Conservation (phyloP, 2,113 vertebrate genomes). For the Etia nguti region DNA sequence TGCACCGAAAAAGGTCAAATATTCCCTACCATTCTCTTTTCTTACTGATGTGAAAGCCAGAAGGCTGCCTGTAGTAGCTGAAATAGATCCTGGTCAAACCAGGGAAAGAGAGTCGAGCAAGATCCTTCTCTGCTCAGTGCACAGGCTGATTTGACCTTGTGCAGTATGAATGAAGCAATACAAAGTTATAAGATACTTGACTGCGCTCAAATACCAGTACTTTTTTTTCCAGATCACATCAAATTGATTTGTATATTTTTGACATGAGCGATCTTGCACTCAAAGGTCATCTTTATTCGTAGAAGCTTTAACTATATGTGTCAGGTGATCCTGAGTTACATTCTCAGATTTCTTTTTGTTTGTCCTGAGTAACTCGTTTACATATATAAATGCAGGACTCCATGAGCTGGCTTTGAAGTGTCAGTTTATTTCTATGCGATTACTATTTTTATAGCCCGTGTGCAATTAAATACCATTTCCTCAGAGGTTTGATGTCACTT, state of each 20-base stretch:
- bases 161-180: not conserved
- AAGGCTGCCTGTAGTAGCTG: conserved; percentile 23
- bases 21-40: conserved; percentile 49
- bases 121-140: conserved; percentile 3
- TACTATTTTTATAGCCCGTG: not conserved
- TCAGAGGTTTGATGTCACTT: not conserved
- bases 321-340: not conserved
- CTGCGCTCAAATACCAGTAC: not conserved
- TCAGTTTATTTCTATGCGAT: not conserved
- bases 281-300: not conserved
- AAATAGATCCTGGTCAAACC: conserved; percentile 36
- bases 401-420: not conserved
- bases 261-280: not conserved
- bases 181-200: conserved; percentile 18
- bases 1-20: conserved; percentile 71
- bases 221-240: not conserved
- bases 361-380: not conserved
- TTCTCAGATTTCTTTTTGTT: not conserved
- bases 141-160: conserved; percentile 24
- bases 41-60: conserved; percentile 39
- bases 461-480: not conserved
- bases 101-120: conserved; percentile 22
- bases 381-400: not conserved
- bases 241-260: not conserved
- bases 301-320: not conserved